A percentile compares a stretch with the other conserved stretches of the same genome.
These are phyloP conservation scores for Benitochromis conjunctus DNA, from an alignment of 2,113 vertebrate genomes.

Conservation along the genomic window DNA sequence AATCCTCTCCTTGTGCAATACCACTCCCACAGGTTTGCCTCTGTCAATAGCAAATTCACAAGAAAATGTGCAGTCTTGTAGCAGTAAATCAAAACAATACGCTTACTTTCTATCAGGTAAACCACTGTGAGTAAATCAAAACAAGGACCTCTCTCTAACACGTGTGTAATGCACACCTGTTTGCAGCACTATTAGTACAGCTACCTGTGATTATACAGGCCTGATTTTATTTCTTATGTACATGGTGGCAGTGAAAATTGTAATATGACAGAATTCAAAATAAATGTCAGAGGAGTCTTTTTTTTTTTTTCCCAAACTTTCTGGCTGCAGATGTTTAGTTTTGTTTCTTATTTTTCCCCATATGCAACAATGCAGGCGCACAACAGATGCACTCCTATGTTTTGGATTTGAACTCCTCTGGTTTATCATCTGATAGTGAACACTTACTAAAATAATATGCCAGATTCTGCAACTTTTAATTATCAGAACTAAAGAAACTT, in stretches of 20 bases:
- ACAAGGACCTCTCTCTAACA: background rate
- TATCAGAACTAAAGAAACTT: background rate
- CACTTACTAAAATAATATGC: background rate
- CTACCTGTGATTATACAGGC: background rate
- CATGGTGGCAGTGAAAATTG: background rate
- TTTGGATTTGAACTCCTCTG: background rate
- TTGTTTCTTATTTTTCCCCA: background rate
- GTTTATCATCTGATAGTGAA: background rate
- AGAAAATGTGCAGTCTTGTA: background rate
- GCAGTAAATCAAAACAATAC: background rate
- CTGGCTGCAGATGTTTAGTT: background rate
- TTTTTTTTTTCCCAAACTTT: background rate
- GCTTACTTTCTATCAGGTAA: background rate
- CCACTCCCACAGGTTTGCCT: constrained; percentile 49
- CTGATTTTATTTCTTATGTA: background rate
- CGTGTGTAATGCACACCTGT: constrained; percentile 17
- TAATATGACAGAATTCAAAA: background rate
- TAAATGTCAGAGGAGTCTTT: background rate
- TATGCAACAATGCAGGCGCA: background rate
- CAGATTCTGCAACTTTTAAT: background rate
- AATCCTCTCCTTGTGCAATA: constrained; percentile 54
- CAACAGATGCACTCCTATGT: background rate
- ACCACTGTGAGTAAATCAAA: background rate
- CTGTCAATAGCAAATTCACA: constrained; percentile 14
- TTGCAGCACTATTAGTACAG: background rate